Conservation (phyloP, 2,797 vertebrate genomes). For the Apodemus agrarius region DNA sequence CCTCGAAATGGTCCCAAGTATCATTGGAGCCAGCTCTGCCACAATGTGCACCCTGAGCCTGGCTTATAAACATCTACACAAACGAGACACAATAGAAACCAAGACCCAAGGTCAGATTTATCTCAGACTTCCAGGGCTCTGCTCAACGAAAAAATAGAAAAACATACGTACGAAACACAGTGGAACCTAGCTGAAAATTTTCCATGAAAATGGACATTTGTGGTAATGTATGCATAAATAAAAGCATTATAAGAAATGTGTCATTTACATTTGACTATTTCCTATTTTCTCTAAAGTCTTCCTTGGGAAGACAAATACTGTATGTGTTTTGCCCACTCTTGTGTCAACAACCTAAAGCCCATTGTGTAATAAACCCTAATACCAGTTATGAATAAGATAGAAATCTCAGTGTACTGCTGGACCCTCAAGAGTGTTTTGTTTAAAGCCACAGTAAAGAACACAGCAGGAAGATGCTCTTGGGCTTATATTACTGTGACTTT, state of each 20-base stretch:
- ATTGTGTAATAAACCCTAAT: neutral
- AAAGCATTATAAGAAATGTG: neutral
- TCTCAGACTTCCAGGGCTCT: neutral
- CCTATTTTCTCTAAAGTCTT: neutral
- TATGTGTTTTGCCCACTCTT: neutral
- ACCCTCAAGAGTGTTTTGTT: neutral
- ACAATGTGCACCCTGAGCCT: neutral
- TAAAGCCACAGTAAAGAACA: neutral
- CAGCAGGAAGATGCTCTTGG: neutral
- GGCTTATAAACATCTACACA: neutral
- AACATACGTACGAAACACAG: neutral
- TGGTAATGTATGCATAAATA: neutral
- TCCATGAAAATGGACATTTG: neutral
- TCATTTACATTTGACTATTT: neutral
- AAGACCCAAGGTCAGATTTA: neutral
- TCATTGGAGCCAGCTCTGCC: neutral
- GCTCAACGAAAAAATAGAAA: neutral
- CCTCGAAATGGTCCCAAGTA: neutral
- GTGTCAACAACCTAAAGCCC: neutral
- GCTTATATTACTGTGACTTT: neutral
- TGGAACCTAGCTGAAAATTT: neutral
- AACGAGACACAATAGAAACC: neutral
- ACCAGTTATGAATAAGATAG: neutral
- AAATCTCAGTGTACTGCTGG: neutral
- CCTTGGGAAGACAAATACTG: neutral